Percentiles rank a stretch among this genome's conserved stretches.
phyloP scores from a whole-genome alignment of 1,140 invertebrate species.

The Aricia agestis region DNA sequence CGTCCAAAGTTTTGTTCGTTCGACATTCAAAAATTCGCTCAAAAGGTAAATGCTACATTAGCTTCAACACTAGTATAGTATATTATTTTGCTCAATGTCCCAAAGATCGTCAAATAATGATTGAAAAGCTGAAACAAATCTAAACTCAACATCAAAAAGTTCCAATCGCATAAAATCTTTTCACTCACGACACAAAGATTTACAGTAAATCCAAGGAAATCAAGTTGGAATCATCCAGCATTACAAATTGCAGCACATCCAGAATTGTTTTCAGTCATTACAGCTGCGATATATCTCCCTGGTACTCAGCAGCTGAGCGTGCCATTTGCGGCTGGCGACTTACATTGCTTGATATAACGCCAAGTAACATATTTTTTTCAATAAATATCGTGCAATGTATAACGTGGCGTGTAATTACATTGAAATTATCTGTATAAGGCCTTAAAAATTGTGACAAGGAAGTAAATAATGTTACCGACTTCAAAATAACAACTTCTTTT shows the following conservation, averaged over 20 bases:
- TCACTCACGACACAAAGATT: neutral
- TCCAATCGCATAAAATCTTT: too few species aligned
- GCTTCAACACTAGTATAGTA: too few species aligned
- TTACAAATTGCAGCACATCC: slow-evolving; percentile 7
- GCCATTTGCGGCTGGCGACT: slow-evolving; percentile 31
- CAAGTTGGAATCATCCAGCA: neutral
- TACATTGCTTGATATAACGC: slow-evolving; percentile 5
- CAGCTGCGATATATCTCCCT: slow-evolving; percentile 31
- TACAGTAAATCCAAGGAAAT: neutral
- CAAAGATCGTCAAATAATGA: too few species aligned
- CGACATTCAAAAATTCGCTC: too few species aligned
- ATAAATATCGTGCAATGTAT: slow-evolving; percentile 25
- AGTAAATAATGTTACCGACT: too few species aligned
- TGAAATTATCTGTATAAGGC: neutral
- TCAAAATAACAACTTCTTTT: too few species aligned
- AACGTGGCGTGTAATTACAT: slow-evolving; percentile 4
- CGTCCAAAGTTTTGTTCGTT: too few species aligned
- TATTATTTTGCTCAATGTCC: too few species aligned
- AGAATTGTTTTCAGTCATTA: slow-evolving; percentile 17
- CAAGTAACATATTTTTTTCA: slow-evolving; percentile 28
- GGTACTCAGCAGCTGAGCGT: slow-evolving; percentile 32
- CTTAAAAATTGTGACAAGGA: too few species aligned
- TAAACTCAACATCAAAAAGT: too few species aligned
- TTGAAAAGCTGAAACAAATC: too few species aligned
- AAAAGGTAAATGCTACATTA: too few species aligned